Evolutionary conservation across 2,113 vertebrate genomes (phyloP).

Genomic region (Bos indicus): DNA sequence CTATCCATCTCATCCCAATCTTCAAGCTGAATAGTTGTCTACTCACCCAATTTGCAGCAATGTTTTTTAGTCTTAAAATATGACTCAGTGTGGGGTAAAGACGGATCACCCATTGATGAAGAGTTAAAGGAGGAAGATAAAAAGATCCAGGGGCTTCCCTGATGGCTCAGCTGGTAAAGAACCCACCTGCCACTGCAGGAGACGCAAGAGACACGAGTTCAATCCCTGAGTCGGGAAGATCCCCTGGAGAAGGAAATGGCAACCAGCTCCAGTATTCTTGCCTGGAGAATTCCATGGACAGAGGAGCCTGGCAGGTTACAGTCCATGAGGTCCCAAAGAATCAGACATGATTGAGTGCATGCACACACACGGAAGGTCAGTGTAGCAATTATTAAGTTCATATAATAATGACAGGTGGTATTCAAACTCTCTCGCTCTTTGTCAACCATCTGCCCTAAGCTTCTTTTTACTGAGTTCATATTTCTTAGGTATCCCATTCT

Average conservation of each 20-base stretch:
- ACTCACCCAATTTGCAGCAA: background rate
- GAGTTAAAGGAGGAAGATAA: conserved; percentile 7
- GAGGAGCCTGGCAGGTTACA: background rate
- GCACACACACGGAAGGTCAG: background rate
- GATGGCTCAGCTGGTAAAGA: background rate
- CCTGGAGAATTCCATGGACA: background rate
- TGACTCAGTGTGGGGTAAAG: background rate
- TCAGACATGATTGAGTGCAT: background rate
- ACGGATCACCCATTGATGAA: background rate
- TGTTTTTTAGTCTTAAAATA: background rate
- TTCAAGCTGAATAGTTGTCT: background rate
- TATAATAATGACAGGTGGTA: conserved; percentile 39
- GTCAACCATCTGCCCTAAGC: conserved; percentile 47
- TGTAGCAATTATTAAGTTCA: conserved; percentile 23
- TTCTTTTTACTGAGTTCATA: background rate
- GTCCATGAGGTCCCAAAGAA: background rate
- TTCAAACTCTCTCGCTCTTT: conserved; percentile 35
- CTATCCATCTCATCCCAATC: background rate
- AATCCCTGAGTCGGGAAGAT: background rate
- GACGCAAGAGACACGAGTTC: background rate
- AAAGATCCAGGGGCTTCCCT: background rate
- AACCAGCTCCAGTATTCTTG: background rate
- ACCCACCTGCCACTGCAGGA: background rate
- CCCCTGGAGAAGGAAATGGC: background rate
- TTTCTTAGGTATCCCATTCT: conserved; percentile 26